Conservation (phyloP, 1,140 invertebrate species). For the Hestina assimilis region DNA sequence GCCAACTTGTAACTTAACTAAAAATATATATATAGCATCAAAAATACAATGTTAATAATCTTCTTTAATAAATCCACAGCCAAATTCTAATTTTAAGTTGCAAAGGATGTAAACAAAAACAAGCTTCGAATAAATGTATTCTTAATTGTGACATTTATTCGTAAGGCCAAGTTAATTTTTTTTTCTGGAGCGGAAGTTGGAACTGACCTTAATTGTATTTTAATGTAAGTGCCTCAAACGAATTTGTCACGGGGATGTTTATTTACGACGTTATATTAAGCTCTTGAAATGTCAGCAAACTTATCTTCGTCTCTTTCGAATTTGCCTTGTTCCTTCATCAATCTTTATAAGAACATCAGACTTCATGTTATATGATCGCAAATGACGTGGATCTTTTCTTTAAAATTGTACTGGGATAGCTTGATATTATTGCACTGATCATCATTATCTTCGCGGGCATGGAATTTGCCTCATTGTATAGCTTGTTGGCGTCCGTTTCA, state of each 20-base stretch:
- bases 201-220: constrained; percentile 30
- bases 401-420: neutral
- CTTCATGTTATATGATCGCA: neutral
- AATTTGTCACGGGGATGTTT: constrained; percentile 7
- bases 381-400: neutral
- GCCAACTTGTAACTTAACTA: too few species aligned
- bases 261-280: constrained; percentile 5
- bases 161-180: constrained; percentile 7
- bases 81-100: neutral
- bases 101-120: constrained; percentile 9
- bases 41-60: neutral
- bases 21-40: constrained; percentile 6
- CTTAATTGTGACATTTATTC: constrained; percentile 13
- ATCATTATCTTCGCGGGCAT: constrained; percentile 23
- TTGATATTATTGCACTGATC: constrained; percentile 12
- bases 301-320: neutral
- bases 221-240: constrained; percentile 12
- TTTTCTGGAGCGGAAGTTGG: constrained; percentile 12
- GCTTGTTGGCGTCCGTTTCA: constrained; percentile 31
- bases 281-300: neutral
- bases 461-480: constrained; percentile 32
- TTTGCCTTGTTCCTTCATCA: neutral
- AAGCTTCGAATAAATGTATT: constrained; percentile 3
- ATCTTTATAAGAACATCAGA: neutral
- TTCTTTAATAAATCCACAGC: neutral